phyloP scores from a whole-genome alignment of 1,140 invertebrate species.

The Macrocentrus cingulum region DNA sequence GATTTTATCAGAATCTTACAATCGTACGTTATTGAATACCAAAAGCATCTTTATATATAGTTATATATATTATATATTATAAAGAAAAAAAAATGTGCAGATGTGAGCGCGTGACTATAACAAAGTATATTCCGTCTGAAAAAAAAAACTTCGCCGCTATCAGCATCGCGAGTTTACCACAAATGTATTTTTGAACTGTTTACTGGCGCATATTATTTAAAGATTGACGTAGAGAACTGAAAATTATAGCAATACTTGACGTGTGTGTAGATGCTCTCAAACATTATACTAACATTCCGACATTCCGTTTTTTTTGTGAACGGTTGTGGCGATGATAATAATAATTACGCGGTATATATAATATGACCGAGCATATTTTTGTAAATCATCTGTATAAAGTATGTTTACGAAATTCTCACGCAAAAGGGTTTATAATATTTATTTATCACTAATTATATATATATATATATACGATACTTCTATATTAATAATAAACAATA shows the following conservation, averaged over 20 bases:
- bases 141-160: constrained; percentile 1
- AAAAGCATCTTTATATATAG: background rate
- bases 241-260: constrained; percentile 18
- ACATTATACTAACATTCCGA: background rate
- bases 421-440: too few species aligned
- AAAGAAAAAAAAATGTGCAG: background rate
- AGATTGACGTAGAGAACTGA: background rate
- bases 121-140: constrained; percentile 19
- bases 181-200: constrained; percentile 28
- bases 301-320: constrained; percentile 20
- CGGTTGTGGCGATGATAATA: constrained; percentile 26
- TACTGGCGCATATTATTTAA: constrained; percentile 13
- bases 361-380: constrained; percentile 48
- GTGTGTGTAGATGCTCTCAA: constrained; percentile 9
- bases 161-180: constrained; percentile 2
- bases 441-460: constrained; percentile 27
- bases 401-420: constrained; percentile 28
- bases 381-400: constrained; percentile 49
- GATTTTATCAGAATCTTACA: background rate
- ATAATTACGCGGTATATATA: constrained; percentile 27
- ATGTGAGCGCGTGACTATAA: background rate
- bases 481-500: constrained; percentile 23
- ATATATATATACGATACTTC: constrained; percentile 22
- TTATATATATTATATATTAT: background rate
- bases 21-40: background rate